phyloP scores from a whole-genome alignment of 2,113 vertebrate species.

The sheep (Ovis aries) region DNA sequence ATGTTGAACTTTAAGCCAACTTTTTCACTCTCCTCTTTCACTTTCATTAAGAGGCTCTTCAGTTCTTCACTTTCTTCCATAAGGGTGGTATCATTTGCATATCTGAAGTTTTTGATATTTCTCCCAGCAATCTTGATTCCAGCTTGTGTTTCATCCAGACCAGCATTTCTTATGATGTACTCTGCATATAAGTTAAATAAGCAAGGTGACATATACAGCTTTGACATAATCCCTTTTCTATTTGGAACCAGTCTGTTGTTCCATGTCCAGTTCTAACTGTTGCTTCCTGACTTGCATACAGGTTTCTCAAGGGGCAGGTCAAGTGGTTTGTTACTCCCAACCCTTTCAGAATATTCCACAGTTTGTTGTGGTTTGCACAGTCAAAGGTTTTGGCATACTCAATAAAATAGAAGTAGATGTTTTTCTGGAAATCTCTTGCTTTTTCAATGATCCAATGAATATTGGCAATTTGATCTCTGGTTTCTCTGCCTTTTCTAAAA shows the following conservation, averaged over 20 bases:
- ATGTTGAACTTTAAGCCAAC: too few relatives aligned
- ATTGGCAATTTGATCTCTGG: neutral
- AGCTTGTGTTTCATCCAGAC: neutral
- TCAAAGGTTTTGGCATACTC: neutral
- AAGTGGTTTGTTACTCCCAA: neutral
- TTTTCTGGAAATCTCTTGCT: neutral
- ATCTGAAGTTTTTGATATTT: neutral
- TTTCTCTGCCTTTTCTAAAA: neutral
- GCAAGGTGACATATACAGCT: neutral
- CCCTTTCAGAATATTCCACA: neutral
- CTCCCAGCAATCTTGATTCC: neutral
- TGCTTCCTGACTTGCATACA: neutral
- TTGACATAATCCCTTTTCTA: neutral
- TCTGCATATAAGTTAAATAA: neutral
- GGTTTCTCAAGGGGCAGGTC: neutral
- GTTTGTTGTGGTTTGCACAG: fast-evolving
- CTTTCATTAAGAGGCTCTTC: neutral
- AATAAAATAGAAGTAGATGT: neutral
- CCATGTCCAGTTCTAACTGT: neutral
- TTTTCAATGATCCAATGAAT: fast-evolving
- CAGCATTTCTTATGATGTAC: neutral
- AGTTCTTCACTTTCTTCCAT: neutral
- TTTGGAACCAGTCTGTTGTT: neutral
- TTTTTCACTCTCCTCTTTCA: neutral
- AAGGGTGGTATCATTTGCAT: neutral